phyloP scores from a whole-genome alignment of 1,140 invertebrate species.

The Trigoniulus corallinus region DNA sequence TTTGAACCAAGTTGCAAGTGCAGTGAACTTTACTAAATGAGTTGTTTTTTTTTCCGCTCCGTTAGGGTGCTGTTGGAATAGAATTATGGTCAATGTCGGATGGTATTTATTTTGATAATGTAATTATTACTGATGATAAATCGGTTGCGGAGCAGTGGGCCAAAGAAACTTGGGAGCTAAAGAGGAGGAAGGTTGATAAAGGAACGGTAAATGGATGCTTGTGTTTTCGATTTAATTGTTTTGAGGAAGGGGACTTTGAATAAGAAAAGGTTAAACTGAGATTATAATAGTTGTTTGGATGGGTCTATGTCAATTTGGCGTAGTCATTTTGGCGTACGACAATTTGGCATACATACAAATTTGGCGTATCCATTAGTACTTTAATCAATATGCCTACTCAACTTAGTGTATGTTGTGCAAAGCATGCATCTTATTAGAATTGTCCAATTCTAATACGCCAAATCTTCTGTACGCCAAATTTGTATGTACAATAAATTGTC shows the following conservation, averaged over 20 bases:
- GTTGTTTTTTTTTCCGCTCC: conserved; percentile 18
- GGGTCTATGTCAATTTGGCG: too few relatives aligned
- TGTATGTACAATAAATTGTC: too few relatives aligned
- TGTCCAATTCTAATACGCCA: too few relatives aligned
- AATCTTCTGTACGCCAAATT: too few relatives aligned
- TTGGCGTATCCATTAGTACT: too few relatives aligned
- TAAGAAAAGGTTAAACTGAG: conserved; percentile 44
- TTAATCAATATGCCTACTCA: too few relatives aligned
- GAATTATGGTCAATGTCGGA: conserved; percentile 98
- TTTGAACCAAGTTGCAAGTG: not conserved
- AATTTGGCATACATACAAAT: too few relatives aligned
- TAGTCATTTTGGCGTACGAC: too few relatives aligned
- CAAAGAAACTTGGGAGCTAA: conserved; percentile 65
- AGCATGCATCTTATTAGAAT: too few relatives aligned
- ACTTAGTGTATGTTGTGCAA: too few relatives aligned
- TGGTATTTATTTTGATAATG: conserved; percentile 86
- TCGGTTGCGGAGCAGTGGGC: conserved; percentile 65
- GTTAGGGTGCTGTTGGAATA: conserved; percentile 76
- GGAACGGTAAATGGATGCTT: conserved; percentile 47
- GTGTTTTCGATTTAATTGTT: not conserved
- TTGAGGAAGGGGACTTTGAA: conserved; percentile 41
- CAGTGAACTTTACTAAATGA: not conserved
- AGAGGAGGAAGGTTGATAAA: conserved; percentile 55
- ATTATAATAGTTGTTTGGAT: too few relatives aligned
- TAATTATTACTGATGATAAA: conserved; percentile 74